Conservation (phyloP, 2,113 vertebrate species). For the Silurus asotus region DNA sequence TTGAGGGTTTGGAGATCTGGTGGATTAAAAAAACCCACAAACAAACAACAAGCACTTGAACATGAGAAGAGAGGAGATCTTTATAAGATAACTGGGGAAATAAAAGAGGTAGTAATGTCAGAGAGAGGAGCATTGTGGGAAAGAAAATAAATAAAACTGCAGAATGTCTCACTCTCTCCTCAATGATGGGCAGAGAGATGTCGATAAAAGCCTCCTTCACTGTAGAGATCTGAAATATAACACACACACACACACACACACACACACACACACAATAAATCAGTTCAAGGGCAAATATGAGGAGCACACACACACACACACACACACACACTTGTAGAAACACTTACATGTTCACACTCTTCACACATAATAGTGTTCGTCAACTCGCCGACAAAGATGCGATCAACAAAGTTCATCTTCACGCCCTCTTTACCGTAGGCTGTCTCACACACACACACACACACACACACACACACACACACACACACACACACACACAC, state of each 20-base stretch:
- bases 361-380: constrained; percentile 99
- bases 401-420: constrained; percentile 98
- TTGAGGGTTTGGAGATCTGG: constrained; percentile 89
- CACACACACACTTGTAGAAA: constrained; percentile 35
- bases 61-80: neutral
- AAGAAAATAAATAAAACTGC: neutral
- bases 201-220: constrained; percentile 97
- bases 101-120: neutral
- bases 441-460: constrained; percentile 61
- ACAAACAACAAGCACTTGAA: neutral
- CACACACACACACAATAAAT: constrained; percentile 11
- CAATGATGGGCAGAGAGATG: constrained; percentile 96
- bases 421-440: constrained; percentile 96
- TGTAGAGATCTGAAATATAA: constrained; percentile 83
- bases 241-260: constrained; percentile 57
- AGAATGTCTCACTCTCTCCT: constrained; percentile 87
- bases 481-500: constrained; percentile 27
- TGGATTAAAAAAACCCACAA: constrained; percentile 18
- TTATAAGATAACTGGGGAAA: neutral
- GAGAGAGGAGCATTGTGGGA: neutral
- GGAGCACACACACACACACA: constrained; percentile 22
- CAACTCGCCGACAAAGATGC: constrained; percentile 96
- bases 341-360: constrained; percentile 96
- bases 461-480: neutral
- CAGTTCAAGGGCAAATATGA: neutral